These are phyloP conservation scores for Taurulus bubalis DNA, from an alignment of 2,113 vertebrate species.

Conservation along the genomic window DNA sequence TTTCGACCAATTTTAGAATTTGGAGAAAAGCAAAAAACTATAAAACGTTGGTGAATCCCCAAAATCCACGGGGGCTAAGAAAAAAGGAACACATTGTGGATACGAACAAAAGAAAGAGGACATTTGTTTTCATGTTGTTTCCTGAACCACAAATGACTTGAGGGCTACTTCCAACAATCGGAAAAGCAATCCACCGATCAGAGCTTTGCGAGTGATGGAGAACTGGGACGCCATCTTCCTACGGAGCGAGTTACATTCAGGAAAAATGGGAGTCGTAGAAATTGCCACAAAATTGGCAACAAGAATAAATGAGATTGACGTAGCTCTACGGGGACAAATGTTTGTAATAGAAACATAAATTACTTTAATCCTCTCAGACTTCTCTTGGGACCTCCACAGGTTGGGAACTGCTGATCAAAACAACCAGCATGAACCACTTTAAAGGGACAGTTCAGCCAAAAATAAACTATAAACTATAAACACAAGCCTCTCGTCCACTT, in stretches of 20 bases:
- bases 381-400: not conserved
- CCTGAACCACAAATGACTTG: not conserved
- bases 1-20: no score
- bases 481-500: no score
- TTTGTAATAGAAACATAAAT: not conserved
- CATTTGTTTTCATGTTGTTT: not conserved
- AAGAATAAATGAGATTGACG: not conserved
- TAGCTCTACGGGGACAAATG: not conserved
- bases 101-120: no score
- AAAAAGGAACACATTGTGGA: no score
- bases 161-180: not conserved
- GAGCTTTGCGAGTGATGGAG: not conserved
- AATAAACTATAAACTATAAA: not conserved
- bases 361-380: no score
- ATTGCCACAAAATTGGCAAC: not conserved
- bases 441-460: not conserved
- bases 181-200: not conserved
- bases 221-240: not conserved
- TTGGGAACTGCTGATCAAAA: conserved; percentile 29
- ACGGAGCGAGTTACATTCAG: not conserved
- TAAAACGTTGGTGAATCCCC: not conserved
- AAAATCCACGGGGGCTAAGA: not conserved
- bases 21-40: not conserved
- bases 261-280: not conserved
- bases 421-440: not conserved